Percentiles rank a stretch among this genome's conserved stretches.
phyloP scores from a whole-genome alignment of 1,140 invertebrate species.

The Aphidius gifuensis region DNA sequence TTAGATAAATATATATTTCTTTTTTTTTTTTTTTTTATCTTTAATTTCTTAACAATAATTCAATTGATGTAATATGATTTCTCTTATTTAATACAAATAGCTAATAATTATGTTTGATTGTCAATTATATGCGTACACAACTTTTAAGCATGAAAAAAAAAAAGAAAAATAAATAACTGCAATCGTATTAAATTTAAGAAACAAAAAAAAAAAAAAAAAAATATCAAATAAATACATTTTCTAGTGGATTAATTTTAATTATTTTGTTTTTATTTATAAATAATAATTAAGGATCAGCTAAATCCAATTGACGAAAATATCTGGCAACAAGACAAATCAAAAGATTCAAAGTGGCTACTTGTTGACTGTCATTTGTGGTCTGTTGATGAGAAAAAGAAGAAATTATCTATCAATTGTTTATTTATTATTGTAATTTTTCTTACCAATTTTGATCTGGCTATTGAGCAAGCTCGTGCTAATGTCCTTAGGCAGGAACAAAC shows the following conservation, averaged over 20 bases:
- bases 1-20: conserved; percentile 7
- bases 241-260: neutral
- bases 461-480: conserved; percentile 56
- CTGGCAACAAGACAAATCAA: conserved; percentile 62
- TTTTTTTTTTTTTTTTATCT: conserved; percentile 24
- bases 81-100: neutral
- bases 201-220: neutral
- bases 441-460: conserved; percentile 56
- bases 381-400: conserved; percentile 30
- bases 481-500: conserved; percentile 57
- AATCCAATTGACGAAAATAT: conserved; percentile 63
- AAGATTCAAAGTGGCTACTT: conserved; percentile 57
- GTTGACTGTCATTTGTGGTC: conserved; percentile 47
- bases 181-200: too few relatives aligned
- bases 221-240: conserved; percentile 10
- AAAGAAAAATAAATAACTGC: too few relatives aligned
- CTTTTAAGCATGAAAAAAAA: too few relatives aligned
- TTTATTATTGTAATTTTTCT: conserved; percentile 23
- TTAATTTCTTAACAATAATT: conserved; percentile 12
- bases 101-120: neutral
- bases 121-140: too few relatives aligned
- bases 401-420: conserved; percentile 12
- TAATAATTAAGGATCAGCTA: conserved; percentile 52
- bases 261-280: conserved; percentile 25
- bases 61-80: conserved; percentile 12